Base-by-base conservation (phyloP, 37 sponge, comb jelly and placozoan species). In the Halichondria panicea region DNA sequence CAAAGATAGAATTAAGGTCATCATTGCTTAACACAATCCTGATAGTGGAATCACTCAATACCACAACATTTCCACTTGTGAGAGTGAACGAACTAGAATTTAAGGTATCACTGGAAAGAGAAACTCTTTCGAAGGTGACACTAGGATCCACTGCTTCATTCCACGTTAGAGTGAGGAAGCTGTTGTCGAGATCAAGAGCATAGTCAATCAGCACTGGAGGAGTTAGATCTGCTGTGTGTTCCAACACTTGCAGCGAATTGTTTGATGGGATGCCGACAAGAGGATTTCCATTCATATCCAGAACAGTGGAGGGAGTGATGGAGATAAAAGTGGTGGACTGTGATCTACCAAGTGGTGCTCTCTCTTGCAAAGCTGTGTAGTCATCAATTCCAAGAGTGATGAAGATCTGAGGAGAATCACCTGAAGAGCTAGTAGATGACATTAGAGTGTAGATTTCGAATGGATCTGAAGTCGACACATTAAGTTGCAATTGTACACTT, bases 1-100 rank as follows among this genome's bases (percentile, higher is more conserved):
- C 80, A 48, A 90, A 91, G 71, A 95, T 76, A 28, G 63, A 75
- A 62, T 95, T 88, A 25, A 89, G 73, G 54, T 95, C 93, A 50
- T 63, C 79, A 24, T 32, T 43, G 28, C 71, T 72, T 34, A 95
- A 45, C 2, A 46, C 43, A 0, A 95, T n/a, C 4, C 19, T 37
- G 13, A 92, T 28, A 18, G 31, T 69, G 11, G 55, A 30, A 30
- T 80, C 36, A 53, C 72, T 72, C 21, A 46, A 37, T 21, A 36
- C 70, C 1, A 48, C 58, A 3, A 82, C 87, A 32, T 32, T 55
- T 25, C 90, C 93, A 64, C 55, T 64, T 15, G 70, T 84, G 19
- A 95, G 75, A 30, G 37, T 48, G 43, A 75, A 65, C 21, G 18
- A 38, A 15, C 65, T 63, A 28, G 76, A 54, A 43, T 65, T 82